phyloP scores from a whole-genome alignment of 2,797 vertebrate genomes.

The Smutsia temminckii region DNA sequence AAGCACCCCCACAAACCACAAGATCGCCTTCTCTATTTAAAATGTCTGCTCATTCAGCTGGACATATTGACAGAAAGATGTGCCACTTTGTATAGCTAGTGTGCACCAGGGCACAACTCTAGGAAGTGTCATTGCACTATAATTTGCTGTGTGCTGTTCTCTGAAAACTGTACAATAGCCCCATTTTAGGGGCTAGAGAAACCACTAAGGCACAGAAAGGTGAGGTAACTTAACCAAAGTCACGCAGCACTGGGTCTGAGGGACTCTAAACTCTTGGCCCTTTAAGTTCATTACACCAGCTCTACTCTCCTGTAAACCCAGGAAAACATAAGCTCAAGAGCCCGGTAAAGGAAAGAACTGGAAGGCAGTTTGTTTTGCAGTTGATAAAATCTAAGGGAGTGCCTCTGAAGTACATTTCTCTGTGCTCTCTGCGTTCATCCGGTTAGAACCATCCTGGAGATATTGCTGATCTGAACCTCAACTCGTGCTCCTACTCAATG shows the following conservation, averaged over 20 bases:
- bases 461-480: not conserved
- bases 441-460: not conserved
- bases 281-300: not conserved
- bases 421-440: not conserved
- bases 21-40: accelerated
- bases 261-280: not conserved
- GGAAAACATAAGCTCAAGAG: not conserved
- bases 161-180: not conserved
- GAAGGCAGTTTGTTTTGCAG: not conserved
- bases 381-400: not conserved
- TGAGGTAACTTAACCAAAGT: not conserved
- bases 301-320: not conserved
- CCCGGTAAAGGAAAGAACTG: not conserved
- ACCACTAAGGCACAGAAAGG: not conserved
- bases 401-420: not conserved
- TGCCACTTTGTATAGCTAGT: accelerated
- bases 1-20: not conserved
- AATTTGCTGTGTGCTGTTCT: no score
- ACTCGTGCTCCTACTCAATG: not conserved
- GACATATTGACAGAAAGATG: accelerated
- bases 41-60: accelerated
- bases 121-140: not conserved
- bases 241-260: not conserved
- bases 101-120: not conserved
- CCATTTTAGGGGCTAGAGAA: not conserved